phyloP scores from a whole-genome alignment of 2,113 vertebrate genomes.

The Peromyscus maniculatus region DNA sequence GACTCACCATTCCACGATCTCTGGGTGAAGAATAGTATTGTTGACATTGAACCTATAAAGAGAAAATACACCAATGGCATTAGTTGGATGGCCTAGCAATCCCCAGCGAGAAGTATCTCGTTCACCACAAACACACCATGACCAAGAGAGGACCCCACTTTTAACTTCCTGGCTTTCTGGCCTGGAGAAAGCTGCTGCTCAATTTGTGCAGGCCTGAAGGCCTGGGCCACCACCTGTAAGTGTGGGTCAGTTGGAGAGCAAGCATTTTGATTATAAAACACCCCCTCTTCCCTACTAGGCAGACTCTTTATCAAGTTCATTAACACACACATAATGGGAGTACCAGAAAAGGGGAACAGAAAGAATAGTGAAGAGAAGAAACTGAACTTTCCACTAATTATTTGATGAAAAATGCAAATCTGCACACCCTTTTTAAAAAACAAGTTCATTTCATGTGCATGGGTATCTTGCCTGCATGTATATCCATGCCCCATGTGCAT shows the following conservation, averaged over 20 bases:
- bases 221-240: background rate
- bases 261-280: background rate
- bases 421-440: background rate
- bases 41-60: slow-evolving; percentile 92
- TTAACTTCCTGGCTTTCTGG: background rate
- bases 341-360: slow-evolving; percentile 5
- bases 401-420: slow-evolving; percentile 7
- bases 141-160: background rate
- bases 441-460: background rate
- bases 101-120: background rate
- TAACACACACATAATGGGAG: background rate
- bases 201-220: background rate
- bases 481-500: background rate
- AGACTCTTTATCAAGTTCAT: background rate
- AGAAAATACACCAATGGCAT: slow-evolving; percentile 24
- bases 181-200: background rate
- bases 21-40: slow-evolving; percentile 93
- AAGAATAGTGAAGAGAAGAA: background rate
- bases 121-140: background rate
- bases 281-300: background rate
- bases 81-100: background rate
- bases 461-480: background rate
- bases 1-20: slow-evolving; percentile 96
- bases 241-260: background rate
- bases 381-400: background rate